Evolutionary conservation across 2,888 invertebrate species (phyloP).

Genomic region (Leptinotarsa haldemani): DNA sequence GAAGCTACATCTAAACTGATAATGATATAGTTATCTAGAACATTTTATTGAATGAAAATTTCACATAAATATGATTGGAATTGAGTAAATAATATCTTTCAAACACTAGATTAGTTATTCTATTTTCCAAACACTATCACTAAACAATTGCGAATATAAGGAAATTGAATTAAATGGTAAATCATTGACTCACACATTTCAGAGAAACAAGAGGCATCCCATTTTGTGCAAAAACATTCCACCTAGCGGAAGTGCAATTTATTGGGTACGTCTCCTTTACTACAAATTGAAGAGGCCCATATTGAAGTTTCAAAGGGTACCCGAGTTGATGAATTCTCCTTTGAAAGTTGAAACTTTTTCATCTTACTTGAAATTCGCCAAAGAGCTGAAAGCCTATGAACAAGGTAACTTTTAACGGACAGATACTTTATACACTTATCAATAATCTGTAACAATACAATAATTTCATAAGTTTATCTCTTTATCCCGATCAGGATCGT

Average conservation of each 20-base stretch:
- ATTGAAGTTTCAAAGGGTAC: slow-evolving; percentile 80
- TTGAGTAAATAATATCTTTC: too few species aligned
- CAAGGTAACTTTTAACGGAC: slow-evolving; percentile 33
- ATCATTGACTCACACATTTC: slow-evolving; percentile 39
- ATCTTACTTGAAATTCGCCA: slow-evolving; percentile 82
- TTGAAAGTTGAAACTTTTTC: slow-evolving; percentile 81
- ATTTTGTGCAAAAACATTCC: slow-evolving; percentile 82
- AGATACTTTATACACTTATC: too few species aligned
- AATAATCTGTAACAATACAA: too few species aligned
- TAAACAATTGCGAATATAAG: too few species aligned
- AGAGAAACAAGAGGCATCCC: slow-evolving; percentile 75
- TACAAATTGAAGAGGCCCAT: slow-evolving; percentile 84
- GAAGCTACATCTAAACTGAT: too few species aligned
- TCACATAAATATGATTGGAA: too few species aligned
- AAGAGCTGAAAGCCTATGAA: slow-evolving; percentile 76
- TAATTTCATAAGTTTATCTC: too few species aligned
- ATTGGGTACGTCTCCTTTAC: slow-evolving; percentile 86
- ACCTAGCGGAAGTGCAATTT: slow-evolving; percentile 84
- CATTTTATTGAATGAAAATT: too few species aligned
- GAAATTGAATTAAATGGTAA: neutral
- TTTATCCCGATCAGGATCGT: too few species aligned
- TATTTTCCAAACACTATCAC: too few species aligned
- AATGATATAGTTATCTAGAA: too few species aligned
- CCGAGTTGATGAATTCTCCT: slow-evolving; percentile 79
- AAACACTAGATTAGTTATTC: too few species aligned